phyloP scores from a whole-genome alignment of 2,797 vertebrate genomes.

The Picus viridis region DNA sequence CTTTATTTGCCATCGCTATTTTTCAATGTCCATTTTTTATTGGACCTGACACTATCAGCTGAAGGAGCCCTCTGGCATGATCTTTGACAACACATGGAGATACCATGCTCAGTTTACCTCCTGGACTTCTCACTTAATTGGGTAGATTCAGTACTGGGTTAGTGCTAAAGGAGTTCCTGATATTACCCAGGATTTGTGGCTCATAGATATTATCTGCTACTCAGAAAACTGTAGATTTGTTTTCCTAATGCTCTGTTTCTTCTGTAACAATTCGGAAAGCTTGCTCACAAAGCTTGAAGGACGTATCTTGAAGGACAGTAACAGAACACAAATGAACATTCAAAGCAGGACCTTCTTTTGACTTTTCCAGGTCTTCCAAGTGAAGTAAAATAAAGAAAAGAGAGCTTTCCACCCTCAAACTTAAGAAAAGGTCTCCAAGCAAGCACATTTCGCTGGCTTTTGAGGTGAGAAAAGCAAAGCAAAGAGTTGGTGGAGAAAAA shows the following conservation, averaged over 20 bases:
- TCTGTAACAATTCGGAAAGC: background rate
- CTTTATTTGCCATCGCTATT: background rate
- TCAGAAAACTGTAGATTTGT: background rate
- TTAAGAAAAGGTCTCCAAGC: background rate
- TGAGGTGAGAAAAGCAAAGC: background rate
- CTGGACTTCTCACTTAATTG: background rate
- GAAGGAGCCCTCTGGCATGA: background rate
- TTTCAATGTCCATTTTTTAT: background rate
- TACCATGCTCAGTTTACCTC: background rate
- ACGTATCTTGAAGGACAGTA: background rate
- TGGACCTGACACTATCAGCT: background rate
- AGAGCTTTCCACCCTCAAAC: background rate
- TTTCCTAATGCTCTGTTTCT: constrained; percentile 11
- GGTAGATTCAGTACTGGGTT: background rate
- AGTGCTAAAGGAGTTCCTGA: background rate
- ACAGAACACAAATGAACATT: background rate
- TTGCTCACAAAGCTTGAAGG: constrained; percentile 16
- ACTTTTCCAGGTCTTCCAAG: constrained; percentile 5
- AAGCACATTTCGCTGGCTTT: background rate
- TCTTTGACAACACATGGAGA: background rate
- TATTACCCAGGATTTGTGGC: background rate
- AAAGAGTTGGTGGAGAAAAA: background rate
- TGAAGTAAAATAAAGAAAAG: constrained; percentile 3
- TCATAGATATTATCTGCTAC: background rate
- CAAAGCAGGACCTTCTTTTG: background rate